Base-by-base conservation (phyloP, 2,797 vertebrate species). In the Mallotus villosus region DNA sequence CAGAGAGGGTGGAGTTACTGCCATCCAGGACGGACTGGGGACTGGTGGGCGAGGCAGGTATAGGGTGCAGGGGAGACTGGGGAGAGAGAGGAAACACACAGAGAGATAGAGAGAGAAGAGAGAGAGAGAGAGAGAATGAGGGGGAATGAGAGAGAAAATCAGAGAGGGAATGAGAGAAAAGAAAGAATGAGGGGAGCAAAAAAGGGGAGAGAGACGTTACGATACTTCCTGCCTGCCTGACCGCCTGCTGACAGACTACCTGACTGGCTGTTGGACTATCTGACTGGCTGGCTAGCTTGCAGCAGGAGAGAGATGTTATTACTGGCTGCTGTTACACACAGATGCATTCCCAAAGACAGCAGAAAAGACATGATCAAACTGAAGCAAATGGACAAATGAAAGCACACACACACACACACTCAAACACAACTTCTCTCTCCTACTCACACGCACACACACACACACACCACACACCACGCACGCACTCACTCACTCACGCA, bases 31-130 rank as follows among this genome's bases (percentile, higher is more conserved):
- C 92, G 77, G 95, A 97, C 87, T 95, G 95, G 0, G 95, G 95
- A 91, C 95, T 97, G 88, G 95, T 97, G 85, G 95, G 96, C 21
- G 95, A 96, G 82, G 96, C 96, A 89, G 95, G 95, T 89, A 96
- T 96, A 75, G 95, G 95, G 74, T 96, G 96, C 71, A 97, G 93
- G 75, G 95, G 95, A 29, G 95, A 96, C 96, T 97, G 88, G 76
- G 70, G 70, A 51, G 67, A 46, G 67, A 24, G 29, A n/a, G 49
- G 53, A 41, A 27, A 64, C 29, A 37, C 49, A n/a, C 32, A 6
- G 14, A 19, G 27, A 41, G 19, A 19, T 8, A 41, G 37, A 41
- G 41, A 32, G 19, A 17, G 34, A 53, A 8, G 41, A 32, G 19
- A 17, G 34, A 53, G 9, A 34, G 25, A 41, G 24, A 37, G 1